Percentiles rank a stretch among this genome's conserved stretches.
phyloP scores from a whole-genome alignment of 30 jellyfish, hydroid and myxozoan genomes.

The Turritopsis rubra region DNA sequence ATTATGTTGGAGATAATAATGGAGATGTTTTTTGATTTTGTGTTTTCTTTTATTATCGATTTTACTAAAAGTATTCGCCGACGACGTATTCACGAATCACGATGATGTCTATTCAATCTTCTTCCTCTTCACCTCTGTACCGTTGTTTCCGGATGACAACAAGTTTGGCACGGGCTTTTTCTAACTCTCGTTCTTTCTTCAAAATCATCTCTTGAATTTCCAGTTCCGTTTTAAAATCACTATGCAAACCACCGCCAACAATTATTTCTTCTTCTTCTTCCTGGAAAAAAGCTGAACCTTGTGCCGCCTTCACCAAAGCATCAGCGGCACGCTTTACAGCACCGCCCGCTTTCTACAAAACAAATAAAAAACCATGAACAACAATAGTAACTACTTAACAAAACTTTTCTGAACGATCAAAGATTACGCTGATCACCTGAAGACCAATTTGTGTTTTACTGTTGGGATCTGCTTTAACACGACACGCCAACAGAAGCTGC shows the following conservation, averaged over 20 bases:
- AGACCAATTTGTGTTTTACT: constrained; percentile 89
- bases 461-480: constrained; percentile 96
- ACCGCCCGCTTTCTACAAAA: constrained; percentile 87
- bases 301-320: constrained; percentile 92
- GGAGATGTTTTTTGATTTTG: neutral
- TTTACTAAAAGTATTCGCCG: neutral
- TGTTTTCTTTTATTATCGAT: neutral
- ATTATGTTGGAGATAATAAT: neutral
- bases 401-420: too few species aligned
- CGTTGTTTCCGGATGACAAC: constrained; percentile 78
- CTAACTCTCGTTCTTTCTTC: constrained; percentile 83
- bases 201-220: constrained; percentile 92
- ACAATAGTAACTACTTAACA: too few species aligned
- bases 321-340: constrained; percentile 98
- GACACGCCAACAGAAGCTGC: constrained; percentile 93
- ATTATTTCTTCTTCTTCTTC: constrained; percentile 85
- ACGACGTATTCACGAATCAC: neutral
- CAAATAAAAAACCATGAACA: neutral
- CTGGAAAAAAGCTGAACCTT: constrained; percentile 93
- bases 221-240: constrained; percentile 90
- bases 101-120: constrained; percentile 10
- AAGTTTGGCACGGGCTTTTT: constrained; percentile 82
- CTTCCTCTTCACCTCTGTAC: constrained; percentile 77
- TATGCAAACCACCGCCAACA: constrained; percentile 67
- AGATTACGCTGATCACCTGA: constrained; percentile 43